Base-by-base conservation (phyloP, 2,797 vertebrate species). In the Bovichtus diacanthus region DNA sequence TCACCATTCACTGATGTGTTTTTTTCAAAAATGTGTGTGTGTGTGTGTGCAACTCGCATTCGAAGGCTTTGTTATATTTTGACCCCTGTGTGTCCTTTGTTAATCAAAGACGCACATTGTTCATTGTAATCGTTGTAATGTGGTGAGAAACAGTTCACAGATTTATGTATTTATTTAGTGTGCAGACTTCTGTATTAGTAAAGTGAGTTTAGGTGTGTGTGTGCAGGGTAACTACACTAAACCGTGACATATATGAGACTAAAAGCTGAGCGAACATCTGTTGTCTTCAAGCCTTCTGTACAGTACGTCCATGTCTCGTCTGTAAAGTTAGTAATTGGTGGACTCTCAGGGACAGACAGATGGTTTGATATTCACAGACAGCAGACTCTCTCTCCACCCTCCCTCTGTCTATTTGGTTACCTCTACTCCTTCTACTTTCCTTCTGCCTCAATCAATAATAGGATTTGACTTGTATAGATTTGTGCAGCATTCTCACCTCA, bases 281-380 rank as follows among this genome's bases (percentile, higher is more conserved):
- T 31, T 43, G 8, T 55, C 68, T 43, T n/a, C 36, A 9, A 21
- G 23, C n/a, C 59, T 44, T 61, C n/a, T 19, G 3, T 21, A 9
- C 34, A n/a, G 19, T 11, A 2, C 46, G 34, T 34, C 53, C 70
- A 2, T 8, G 4, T 78, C 43, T 54, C 21, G 29, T 51, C 12
- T 60, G 74, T 6, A 71, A 58, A 62, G 71, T 80, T 64, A 29
- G 54, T 62, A 19, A 68, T 68, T 27, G 51, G 54, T 49, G 49
- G 78, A 55, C 76, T 72, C 47, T 81, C 61, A 49, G 56, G 49
- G 84, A 80, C 80, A 36, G 79, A 83, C 87, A 90, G 90, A 89
- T 90, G 87, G 85, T 90, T 87, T 88, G 77, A 87, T 76, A 78
- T 84, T 87, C 78, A 79, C 88, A 81, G 83, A 83, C 55, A 76